Conservation (phyloP, 2,797 vertebrate species). For the Sciurus vulgaris region DNA sequence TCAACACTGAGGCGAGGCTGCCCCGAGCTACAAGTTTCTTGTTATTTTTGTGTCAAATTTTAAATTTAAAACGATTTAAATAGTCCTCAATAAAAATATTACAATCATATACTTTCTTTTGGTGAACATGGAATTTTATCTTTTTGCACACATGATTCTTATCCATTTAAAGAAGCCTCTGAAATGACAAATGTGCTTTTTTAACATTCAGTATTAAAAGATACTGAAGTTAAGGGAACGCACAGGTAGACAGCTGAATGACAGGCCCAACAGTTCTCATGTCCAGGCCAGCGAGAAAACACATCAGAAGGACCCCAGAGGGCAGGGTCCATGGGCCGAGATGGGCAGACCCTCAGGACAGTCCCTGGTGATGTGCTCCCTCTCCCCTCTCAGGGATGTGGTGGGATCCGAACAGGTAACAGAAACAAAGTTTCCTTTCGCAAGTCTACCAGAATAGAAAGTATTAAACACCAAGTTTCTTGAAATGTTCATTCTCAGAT, state of each 20-base stretch:
- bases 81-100: constrained; percentile 15
- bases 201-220: constrained; percentile 21
- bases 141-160: neutral
- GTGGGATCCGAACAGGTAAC: neutral
- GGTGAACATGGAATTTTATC: neutral
- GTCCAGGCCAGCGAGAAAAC: neutral
- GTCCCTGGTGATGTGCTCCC: neutral
- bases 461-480: constrained; percentile 4
- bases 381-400: neutral
- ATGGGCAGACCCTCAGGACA: neutral
- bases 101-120: constrained; percentile 23
- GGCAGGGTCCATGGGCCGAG: neutral
- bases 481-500: constrained; percentile 35
- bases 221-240: neutral
- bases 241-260: neutral
- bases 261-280: neutral
- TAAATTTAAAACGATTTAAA: neutral
- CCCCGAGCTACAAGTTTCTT: neutral
- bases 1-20: neutral
- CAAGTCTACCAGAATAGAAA: neutral
- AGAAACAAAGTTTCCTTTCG: neutral
- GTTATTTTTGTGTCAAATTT: neutral
- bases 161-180: neutral
- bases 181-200: neutral
- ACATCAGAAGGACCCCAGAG: neutral